Percentiles rank a stretch among this genome's conserved stretches.
phyloP scores from a whole-genome alignment of 1,140 invertebrate species.

The Heliconius himera region DNA sequence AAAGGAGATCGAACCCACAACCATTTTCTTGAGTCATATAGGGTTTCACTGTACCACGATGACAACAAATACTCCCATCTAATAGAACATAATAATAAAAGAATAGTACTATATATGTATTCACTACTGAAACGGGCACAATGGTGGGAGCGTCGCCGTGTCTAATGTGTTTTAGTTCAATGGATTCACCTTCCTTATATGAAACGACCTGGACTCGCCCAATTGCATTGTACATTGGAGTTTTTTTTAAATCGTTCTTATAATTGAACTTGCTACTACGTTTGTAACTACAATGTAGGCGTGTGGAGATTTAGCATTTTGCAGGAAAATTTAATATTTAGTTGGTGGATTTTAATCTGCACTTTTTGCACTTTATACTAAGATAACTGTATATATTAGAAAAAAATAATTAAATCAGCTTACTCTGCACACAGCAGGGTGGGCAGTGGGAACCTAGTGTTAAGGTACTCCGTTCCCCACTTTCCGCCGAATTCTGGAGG shows the following conservation, averaged over 20 bases:
- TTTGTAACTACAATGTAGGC: neutral
- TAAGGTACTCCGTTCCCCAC: too few species aligned
- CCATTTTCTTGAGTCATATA: neutral
- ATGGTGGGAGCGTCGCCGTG: slow-evolving; percentile 3
- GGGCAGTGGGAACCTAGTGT: too few species aligned
- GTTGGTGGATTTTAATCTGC: too few species aligned
- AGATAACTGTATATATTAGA: too few species aligned
- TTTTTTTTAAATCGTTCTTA: neutral
- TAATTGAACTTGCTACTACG: neutral
- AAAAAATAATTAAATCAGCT: too few species aligned
- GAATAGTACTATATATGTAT: neutral
- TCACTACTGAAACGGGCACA: neutral
- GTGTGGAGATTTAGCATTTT: too few species aligned
- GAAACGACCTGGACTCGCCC: slow-evolving; percentile 4
- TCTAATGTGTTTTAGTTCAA: slow-evolving; percentile 26
- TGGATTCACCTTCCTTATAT: slow-evolving; percentile 7
- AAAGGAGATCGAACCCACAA: too few species aligned
- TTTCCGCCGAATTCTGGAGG: too few species aligned
- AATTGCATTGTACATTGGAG: neutral
- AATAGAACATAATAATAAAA: neutral
- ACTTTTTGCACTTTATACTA: too few species aligned
- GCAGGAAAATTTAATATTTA: too few species aligned
- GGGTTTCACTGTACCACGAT: neutral
- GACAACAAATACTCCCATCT: neutral
- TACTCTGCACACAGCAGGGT: too few species aligned